Base-by-base conservation (phyloP, 2,113 vertebrate genomes). In the Indri indri region DNA sequence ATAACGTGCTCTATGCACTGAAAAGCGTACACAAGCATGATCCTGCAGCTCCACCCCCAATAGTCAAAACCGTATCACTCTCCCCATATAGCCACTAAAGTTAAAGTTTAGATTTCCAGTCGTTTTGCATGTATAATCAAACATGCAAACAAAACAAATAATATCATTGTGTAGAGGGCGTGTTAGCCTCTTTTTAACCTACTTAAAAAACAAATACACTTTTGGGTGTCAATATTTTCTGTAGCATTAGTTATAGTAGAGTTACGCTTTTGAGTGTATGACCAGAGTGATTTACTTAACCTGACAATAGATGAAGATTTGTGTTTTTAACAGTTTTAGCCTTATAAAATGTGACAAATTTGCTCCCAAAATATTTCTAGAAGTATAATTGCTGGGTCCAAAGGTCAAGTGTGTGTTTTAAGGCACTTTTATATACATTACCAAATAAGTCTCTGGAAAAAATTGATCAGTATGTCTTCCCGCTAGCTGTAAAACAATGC, bases 31-130 rank as follows among this genome's bases (percentile, higher is more conserved):
- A 0, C 2, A 23, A 52, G 34, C 7, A 3, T 82, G 17, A 30
- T 23, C 10, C 7, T 83, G 0, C 42, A 77, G 3, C 11, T 34
- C n/a, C 4, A 8, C 13, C 6, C 9, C 27, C 52, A 45, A 5
- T 22, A 65, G 27, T 54, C 42, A 30, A 30, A 17, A 34, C 42
- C n/a, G 45, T 1, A 8, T 68, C 50, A 57, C 1, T 3, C 22
- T 63, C 18, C 37, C 54, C 57, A 57, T 54, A 40, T 71, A 52
- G 37, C 40, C 47, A 50, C 42, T 76, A 14, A 81, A 90, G 14
- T 79, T 90, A n/a, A 57, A 97, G 10, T 82, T 90, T 54, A 45
- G 23, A 11, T 57, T 94, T 96, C 20, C 11, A 32, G 25, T 87
- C 18, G 54, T 82, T 74, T 94, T 86, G 52, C 7, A 16, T n/a